Conservation (phyloP, 2,113 vertebrate genomes). For the Ramphastos sulfuratus region DNA sequence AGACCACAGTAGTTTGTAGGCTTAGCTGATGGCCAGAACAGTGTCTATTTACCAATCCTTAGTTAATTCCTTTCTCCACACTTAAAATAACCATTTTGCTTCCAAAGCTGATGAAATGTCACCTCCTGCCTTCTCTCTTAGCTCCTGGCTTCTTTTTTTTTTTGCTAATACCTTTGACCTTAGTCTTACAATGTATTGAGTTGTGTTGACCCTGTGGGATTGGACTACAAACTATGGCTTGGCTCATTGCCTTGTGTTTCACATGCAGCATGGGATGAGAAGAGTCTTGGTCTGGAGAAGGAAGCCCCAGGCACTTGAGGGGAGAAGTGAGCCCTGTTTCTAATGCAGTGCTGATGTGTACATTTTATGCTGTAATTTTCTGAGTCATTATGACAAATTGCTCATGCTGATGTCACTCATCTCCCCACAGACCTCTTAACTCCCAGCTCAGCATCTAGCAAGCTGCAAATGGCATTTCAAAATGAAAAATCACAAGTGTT, state of each 20-base stretch:
- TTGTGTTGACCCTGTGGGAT: rapidly evolving
- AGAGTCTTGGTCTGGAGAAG: not conserved
- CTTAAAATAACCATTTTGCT: not conserved
- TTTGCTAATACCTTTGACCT: no score
- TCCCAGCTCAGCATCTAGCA: not conserved
- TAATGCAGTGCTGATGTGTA: not conserved
- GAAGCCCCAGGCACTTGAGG: not conserved
- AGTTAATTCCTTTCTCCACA: not conserved
- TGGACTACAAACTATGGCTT: rapidly evolving
- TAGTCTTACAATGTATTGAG: rapidly evolving
- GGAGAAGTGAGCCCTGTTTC: not conserved
- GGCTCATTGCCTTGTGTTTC: not conserved
- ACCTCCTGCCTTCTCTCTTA: not conserved
- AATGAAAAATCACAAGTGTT: constrained; percentile 50
- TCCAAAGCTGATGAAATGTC: not conserved
- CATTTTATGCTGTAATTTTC: not conserved
- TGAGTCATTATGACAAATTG: constrained; percentile 34
- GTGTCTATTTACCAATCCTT: not conserved
- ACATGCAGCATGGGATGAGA: rapidly evolving
- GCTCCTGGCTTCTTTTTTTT: not conserved
- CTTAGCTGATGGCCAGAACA: not conserved
- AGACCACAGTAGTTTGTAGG: rapidly evolving
- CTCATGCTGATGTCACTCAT: constrained; percentile 8
- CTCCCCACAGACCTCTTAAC: not conserved
- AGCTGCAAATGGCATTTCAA: constrained; percentile 32